Conservation (phyloP, 2,113 vertebrate genomes). For the Saguinus imperator region DNA sequence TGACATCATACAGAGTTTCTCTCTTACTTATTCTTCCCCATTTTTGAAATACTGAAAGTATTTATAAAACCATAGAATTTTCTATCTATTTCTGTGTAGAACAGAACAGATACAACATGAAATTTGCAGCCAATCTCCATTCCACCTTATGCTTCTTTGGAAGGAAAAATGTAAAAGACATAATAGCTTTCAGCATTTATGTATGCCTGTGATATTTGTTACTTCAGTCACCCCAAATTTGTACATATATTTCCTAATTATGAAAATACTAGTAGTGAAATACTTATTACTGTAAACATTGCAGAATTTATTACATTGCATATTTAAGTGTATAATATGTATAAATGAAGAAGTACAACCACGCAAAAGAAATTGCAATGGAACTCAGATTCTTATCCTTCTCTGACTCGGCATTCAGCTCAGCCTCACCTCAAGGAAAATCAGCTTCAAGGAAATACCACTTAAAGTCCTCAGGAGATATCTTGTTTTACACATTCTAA, state of each 20-base stretch:
- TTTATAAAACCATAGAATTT: too few species aligned
- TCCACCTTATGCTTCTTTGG: neutral
- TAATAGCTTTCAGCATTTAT: neutral
- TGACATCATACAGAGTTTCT: neutral
- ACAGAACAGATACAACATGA: neutral
- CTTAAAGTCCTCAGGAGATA: neutral
- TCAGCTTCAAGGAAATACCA: slow-evolving; percentile 30
- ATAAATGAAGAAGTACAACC: neutral
- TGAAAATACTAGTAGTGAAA: neutral
- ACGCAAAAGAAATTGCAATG: neutral
- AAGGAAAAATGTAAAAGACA: neutral
- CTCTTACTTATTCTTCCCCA: neutral
- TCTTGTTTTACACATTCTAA: slow-evolving; percentile 47
- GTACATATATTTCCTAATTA: neutral
- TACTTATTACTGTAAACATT: neutral
- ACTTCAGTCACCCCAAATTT: neutral
- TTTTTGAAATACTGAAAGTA: neutral
- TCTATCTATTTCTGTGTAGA: neutral
- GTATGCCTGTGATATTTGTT: neutral
- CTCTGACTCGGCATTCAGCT: slow-evolving; percentile 46
- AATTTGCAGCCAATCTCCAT: neutral
- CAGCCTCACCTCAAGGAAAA: slow-evolving; percentile 8
- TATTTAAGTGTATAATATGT: neutral
- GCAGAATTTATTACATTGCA: neutral
- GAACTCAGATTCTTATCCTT: neutral